A percentile compares a stretch with the other conserved stretches of the same genome.
Evolutionary conservation across 2,888 invertebrate species (phyloP).

Genomic region (Trissolcus brochymenae): DNA sequence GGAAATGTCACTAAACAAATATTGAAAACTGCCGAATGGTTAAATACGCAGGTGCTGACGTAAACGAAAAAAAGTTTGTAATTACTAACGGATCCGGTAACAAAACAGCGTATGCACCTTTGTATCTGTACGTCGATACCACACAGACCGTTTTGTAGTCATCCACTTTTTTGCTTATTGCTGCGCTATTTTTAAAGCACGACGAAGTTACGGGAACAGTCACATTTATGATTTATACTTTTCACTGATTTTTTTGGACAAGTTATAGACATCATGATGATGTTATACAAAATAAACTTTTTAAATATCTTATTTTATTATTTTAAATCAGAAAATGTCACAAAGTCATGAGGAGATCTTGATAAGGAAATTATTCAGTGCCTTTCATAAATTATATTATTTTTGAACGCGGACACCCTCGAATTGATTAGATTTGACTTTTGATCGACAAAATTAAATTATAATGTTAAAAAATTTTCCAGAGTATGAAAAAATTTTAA

Average conservation of each 20-base stretch:
- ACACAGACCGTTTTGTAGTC: conserved; percentile 41
- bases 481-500: too few species aligned
- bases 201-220: conserved; percentile 17
- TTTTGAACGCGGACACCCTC: too few species aligned
- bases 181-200: conserved; percentile 43
- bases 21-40: conserved; percentile 35
- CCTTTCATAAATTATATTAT: too few species aligned
- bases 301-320: too few species aligned
- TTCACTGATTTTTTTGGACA: neutral
- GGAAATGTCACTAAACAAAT: conserved; percentile 20
- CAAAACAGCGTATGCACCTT: conserved; percentile 43
- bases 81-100: conserved; percentile 47
- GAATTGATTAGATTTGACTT: too few species aligned
- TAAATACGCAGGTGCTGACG: conserved; percentile 36
- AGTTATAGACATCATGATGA: too few species aligned
- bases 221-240: conserved; percentile 1
- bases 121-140: conserved; percentile 44
- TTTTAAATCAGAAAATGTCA: too few species aligned
- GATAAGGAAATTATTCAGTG: too few species aligned
- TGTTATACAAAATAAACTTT: too few species aligned
- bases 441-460: too few species aligned
- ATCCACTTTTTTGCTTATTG: conserved; percentile 45
- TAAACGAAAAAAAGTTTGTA: conserved; percentile 43
- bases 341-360: too few species aligned
- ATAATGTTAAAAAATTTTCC: too few species aligned